Conservation (phyloP, 2,888 invertebrate species). For the Venusia cambrica region DNA sequence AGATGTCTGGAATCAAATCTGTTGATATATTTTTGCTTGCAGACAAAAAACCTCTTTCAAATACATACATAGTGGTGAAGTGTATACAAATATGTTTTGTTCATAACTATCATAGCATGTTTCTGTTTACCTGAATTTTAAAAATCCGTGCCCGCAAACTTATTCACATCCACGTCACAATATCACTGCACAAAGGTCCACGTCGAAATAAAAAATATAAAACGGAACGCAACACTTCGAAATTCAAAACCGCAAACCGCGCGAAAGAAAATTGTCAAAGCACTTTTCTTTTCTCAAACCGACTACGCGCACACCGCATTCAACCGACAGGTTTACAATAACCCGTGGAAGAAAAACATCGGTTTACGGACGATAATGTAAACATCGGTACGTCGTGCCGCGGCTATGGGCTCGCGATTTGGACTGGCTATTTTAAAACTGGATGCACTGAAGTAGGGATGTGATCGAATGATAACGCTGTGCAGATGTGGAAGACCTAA, state of each 20-base stretch:
- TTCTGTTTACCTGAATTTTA: slow-evolving; percentile 26
- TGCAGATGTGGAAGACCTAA: slow-evolving; percentile 48
- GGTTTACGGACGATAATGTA: slow-evolving; percentile 44
- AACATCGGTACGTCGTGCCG: slow-evolving; percentile 57
- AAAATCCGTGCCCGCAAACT: slow-evolving; percentile 11
- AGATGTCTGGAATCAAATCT: too few relatives aligned
- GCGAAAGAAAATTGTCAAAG: slow-evolving; percentile 14
- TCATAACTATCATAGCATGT: too few relatives aligned
- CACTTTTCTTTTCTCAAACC: slow-evolving; percentile 21
- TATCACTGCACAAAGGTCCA: slow-evolving; percentile 14
- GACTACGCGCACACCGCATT: slow-evolving; percentile 21
- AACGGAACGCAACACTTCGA: slow-evolving; percentile 18
- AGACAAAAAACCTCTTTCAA: too few relatives aligned
- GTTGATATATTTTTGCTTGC: not conserved
- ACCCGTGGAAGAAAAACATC: slow-evolving; percentile 54
- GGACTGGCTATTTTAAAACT: slow-evolving; percentile 72
- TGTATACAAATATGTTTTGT: too few relatives aligned
- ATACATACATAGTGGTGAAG: too few relatives aligned
- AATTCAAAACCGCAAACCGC: slow-evolving; percentile 21
- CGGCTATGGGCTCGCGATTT: slow-evolving; percentile 67
- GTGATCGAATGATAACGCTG: slow-evolving; percentile 51
- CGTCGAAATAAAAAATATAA: slow-evolving; percentile 10
- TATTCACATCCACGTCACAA: slow-evolving; percentile 14
- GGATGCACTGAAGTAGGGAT: slow-evolving; percentile 43
- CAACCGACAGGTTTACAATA: slow-evolving; percentile 53